A percentile compares a stretch with the other conserved stretches of the same genome.
Conservation (phyloP, 2,797 vertebrate genomes). For the Anguilla marmorata region DNA sequence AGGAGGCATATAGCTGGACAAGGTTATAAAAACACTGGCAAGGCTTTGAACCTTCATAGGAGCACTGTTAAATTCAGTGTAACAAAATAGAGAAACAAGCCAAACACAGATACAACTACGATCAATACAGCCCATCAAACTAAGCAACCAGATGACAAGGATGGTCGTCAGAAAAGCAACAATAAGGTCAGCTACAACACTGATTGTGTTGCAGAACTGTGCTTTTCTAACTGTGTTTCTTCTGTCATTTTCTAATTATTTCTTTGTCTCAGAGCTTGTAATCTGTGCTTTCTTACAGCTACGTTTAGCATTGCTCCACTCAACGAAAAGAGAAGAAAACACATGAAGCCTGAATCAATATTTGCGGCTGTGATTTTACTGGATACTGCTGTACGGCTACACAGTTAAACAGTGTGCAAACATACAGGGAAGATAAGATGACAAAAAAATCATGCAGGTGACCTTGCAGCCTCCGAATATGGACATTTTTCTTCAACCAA, state of each 20-base stretch:
- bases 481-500: neutral
- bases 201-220: neutral
- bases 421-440: slow-evolving; percentile 45
- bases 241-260: neutral
- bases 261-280: neutral
- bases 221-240: neutral
- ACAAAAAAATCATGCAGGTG: slow-evolving; percentile 37
- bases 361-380: neutral
- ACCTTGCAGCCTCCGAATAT: neutral
- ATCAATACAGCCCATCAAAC: too few relatives aligned
- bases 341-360: neutral
- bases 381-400: neutral
- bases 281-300: neutral
- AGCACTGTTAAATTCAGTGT: too few relatives aligned
- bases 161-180: too few relatives aligned
- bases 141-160: too few relatives aligned
- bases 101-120: too few relatives aligned
- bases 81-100: too few relatives aligned
- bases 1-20: too few relatives aligned
- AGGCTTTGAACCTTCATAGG: too few relatives aligned
- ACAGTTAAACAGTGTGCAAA: neutral
- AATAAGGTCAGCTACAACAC: too few relatives aligned
- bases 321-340: neutral
- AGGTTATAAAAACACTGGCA: too few relatives aligned
- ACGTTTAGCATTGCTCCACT: neutral